phyloP scores from a whole-genome alignment of 2,888 invertebrate genomes.

The Phalera bucephala region DNA sequence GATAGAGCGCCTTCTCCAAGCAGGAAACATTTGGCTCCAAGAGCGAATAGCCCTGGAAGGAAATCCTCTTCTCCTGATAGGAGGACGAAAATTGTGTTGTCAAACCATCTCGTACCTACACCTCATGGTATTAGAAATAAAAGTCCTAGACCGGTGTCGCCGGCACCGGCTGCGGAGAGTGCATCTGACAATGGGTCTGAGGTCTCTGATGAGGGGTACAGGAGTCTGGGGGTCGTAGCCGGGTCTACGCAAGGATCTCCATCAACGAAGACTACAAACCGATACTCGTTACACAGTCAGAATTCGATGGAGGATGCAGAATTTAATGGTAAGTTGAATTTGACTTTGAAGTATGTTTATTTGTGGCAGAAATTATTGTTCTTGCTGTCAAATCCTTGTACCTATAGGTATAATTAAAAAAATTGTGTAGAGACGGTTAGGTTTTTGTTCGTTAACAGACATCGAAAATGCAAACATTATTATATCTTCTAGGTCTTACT shows the following conservation, averaged over 20 bases:
- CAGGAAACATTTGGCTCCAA: slow-evolving; percentile 53
- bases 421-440: too few relatives aligned
- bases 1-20: slow-evolving; percentile 66
- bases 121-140: slow-evolving; percentile 69
- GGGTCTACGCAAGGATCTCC: slow-evolving; percentile 77
- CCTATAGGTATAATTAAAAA: too few relatives aligned
- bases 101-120: slow-evolving; percentile 77
- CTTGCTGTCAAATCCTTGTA: too few relatives aligned
- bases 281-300: slow-evolving; percentile 88
- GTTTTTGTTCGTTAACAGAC: too few relatives aligned
- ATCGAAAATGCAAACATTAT: too few relatives aligned
- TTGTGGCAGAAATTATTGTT: too few relatives aligned
- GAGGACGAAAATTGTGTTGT: slow-evolving; percentile 60
- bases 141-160: slow-evolving; percentile 77
- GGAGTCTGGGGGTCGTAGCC: slow-evolving; percentile 88
- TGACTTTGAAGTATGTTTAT: too few relatives aligned
- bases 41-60: slow-evolving; percentile 62
- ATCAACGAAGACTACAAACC: slow-evolving; percentile 80
- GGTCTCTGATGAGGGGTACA: slow-evolving; percentile 93
- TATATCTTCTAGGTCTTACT: too few relatives aligned
- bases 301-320: slow-evolving; percentile 89
- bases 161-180: slow-evolving; percentile 82
- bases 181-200: slow-evolving; percentile 92
- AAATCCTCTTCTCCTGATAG: slow-evolving; percentile 73
- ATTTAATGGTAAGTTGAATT: slow-evolving; percentile 86